These are phyloP conservation scores for Borostomias antarcticus DNA, from an alignment of 2,797 vertebrate species.

Conservation along the genomic window DNA sequence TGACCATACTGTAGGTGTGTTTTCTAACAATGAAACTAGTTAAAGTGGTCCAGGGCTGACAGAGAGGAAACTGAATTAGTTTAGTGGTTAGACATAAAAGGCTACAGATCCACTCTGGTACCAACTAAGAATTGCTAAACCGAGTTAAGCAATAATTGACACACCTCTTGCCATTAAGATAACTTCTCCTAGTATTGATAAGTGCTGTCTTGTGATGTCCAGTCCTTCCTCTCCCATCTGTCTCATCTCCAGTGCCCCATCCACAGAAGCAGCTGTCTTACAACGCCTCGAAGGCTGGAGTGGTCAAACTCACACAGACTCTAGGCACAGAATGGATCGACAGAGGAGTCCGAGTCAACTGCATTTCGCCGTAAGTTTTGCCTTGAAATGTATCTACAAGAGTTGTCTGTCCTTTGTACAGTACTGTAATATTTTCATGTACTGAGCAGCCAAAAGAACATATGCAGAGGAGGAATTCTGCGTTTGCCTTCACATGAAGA, in stretches of 20 bases:
- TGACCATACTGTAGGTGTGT: slow-evolving; percentile 25
- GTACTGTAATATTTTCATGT: slow-evolving; percentile 9
- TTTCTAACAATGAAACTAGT: slow-evolving; percentile 25
- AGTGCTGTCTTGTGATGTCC: not conserved
- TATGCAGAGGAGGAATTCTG: slow-evolving; percentile 43
- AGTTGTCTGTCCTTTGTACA: not conserved
- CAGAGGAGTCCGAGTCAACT: slow-evolving; percentile 81
- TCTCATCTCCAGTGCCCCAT: slow-evolving; percentile 71
- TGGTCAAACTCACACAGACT: slow-evolving; percentile 85
- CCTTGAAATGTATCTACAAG: not conserved
- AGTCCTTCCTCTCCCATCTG: not conserved
- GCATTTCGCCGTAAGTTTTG: slow-evolving; percentile 83
- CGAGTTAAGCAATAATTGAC: not conserved
- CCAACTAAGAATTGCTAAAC: slow-evolving; percentile 3
- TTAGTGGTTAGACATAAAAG: not conserved
- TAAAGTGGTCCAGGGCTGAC: slow-evolving; percentile 20
- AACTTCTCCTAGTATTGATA: not conserved
- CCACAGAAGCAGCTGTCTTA: slow-evolving; percentile 84
- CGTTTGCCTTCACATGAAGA: slow-evolving; percentile 64
- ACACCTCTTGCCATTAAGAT: slow-evolving; percentile 5
- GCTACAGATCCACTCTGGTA: not conserved
- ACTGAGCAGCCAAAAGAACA: slow-evolving; percentile 37
- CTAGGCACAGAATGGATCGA: slow-evolving; percentile 80
- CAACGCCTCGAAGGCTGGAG: slow-evolving; percentile 80
- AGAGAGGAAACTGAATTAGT: not conserved